These are phyloP conservation scores for Frieseomelitta varia DNA, from an alignment of 1,140 invertebrate genomes.

Conservation along the genomic window DNA sequence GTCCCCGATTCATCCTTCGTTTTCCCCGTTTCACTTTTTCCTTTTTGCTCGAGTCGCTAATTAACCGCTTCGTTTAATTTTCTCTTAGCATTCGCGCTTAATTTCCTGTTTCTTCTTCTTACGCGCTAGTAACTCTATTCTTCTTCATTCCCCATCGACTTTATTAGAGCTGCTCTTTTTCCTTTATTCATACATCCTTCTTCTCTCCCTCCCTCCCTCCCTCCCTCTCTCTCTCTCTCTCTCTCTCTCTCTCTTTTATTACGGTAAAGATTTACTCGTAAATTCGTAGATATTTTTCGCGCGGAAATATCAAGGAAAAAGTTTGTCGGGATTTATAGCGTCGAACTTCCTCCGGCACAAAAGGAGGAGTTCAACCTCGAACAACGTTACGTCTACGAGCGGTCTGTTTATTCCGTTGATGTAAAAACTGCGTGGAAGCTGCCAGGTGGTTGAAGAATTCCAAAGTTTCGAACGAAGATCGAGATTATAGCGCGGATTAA, in stretches of 20 bases:
- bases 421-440: too few species aligned
- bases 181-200: not conserved
- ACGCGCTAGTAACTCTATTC: not conserved
- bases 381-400: too few species aligned
- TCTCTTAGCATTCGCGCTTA: not conserved
- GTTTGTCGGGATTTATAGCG: not conserved
- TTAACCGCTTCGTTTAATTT: conserved; percentile 30
- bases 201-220: too few species aligned
- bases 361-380: not conserved
- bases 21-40: not conserved
- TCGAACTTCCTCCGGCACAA: not conserved
- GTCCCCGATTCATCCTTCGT: not conserved
- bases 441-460: too few species aligned
- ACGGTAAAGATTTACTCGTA: not conserved
- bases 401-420: too few species aligned
- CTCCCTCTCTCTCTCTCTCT: too few species aligned
- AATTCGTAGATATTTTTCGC: conserved; percentile 7
- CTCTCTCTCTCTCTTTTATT: too few species aligned
- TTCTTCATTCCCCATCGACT: not conserved
- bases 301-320: not conserved
- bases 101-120: conserved; percentile 2
- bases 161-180: conserved; percentile 3
- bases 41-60: conserved; percentile 6
- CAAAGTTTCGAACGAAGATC: too few species aligned
- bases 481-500: too few species aligned